phyloP scores from a whole-genome alignment of 2,888 invertebrate species.

The Mythimna albipuncta region DNA sequence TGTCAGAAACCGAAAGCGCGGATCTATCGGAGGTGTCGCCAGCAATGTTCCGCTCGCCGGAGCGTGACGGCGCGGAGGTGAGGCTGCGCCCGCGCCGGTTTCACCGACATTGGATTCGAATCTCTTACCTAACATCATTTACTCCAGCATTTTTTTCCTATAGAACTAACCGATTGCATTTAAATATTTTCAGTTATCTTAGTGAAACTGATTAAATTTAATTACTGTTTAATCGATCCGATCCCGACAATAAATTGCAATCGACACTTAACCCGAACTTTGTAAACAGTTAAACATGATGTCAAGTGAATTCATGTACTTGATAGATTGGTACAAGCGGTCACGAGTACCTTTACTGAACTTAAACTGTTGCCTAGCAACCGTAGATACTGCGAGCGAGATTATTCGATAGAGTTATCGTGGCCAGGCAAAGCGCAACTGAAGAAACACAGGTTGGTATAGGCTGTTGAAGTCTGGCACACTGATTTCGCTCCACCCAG shows the following conservation, averaged over 20 bases:
- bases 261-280: conserved; percentile 33
- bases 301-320: conserved; percentile 27
- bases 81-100: conserved; percentile 73
- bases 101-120: conserved; percentile 84
- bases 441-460: no score
- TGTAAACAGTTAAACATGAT: conserved; percentile 45
- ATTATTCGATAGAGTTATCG: background rate
- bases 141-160: conserved; percentile 78
- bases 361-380: conserved; percentile 5
- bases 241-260: conserved; percentile 51
- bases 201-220: conserved; percentile 67
- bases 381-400: no score
- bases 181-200: conserved; percentile 66
- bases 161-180: conserved; percentile 72
- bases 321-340: conserved; percentile 35
- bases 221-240: conserved; percentile 63
- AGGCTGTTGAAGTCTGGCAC: no score
- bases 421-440: background rate
- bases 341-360: conserved; percentile 25
- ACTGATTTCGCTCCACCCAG: no score
- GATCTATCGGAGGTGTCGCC: conserved; percentile 80
- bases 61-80: conserved; percentile 79
- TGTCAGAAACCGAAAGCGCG: conserved; percentile 76
- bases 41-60: conserved; percentile 85
- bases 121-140: conserved; percentile 83